These are phyloP conservation scores for Oryctes rhinoceros DNA, from an alignment of 1,140 invertebrate genomes.

Conservation along the genomic window DNA sequence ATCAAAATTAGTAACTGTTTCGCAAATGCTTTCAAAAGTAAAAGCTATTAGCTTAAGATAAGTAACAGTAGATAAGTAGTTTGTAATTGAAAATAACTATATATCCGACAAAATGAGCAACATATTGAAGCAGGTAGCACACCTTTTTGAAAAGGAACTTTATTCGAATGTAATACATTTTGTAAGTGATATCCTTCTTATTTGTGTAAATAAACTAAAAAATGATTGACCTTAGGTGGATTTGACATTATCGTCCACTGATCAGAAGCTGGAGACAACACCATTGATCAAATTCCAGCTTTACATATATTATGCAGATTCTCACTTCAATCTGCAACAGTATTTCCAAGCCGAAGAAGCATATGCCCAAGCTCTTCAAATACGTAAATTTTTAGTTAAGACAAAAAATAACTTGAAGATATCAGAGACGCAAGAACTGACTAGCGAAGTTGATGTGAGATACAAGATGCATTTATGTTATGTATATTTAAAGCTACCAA, in stretches of 20 bases:
- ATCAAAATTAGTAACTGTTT: background rate
- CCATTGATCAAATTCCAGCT: constrained; percentile 70
- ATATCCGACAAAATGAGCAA: constrained; percentile 60
- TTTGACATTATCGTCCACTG: constrained; percentile 71
- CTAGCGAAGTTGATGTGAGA: constrained; percentile 77
- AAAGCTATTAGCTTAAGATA: background rate
- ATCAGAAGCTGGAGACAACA: constrained; percentile 70
- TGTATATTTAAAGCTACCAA: constrained; percentile 71
- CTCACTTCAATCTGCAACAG: constrained; percentile 71
- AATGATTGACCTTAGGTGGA: constrained; percentile 66
- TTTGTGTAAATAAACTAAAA: constrained; percentile 30
- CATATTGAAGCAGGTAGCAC: constrained; percentile 67
- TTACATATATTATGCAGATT: constrained; percentile 73
- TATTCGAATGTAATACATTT: constrained; percentile 68
- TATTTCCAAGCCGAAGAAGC: constrained; percentile 74
- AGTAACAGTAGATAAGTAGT: too few relatives aligned
- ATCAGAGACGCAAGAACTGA: constrained; percentile 59
- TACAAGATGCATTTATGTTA: constrained; percentile 78
- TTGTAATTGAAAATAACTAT: constrained; percentile 3
- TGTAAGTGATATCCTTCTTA: constrained; percentile 59
- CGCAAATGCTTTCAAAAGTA: constrained; percentile 1
- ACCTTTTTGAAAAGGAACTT: constrained; percentile 67
- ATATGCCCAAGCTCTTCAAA: constrained; percentile 73
- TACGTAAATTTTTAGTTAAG: constrained; percentile 74
- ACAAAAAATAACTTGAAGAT: constrained; percentile 61